Conservation (phyloP, 37 sponge, comb jelly and placozoan genomes). For the Eunapius fragilis region DNA sequence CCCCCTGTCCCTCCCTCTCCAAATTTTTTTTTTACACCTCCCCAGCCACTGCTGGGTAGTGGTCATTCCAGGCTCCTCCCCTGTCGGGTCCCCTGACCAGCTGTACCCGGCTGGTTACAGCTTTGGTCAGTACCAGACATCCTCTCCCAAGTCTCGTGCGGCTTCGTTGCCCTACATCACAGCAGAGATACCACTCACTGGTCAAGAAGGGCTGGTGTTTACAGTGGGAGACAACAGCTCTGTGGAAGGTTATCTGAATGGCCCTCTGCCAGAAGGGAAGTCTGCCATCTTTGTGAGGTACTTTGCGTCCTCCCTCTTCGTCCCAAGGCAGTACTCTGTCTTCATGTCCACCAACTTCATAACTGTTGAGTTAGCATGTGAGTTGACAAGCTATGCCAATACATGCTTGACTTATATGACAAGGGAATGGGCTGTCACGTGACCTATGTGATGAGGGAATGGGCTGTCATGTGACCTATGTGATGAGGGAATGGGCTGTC, state of each 20-base stretch:
- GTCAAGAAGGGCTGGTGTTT: background rate
- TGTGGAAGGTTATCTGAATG: background rate
- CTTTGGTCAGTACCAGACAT: background rate
- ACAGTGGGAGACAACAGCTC: background rate
- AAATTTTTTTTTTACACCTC: background rate
- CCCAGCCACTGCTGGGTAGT: background rate
- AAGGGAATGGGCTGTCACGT: too few species aligned
- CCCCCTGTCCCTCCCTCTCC: background rate
- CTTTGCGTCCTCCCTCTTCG: background rate
- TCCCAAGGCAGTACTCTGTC: background rate
- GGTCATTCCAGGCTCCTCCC: conserved; percentile 5
- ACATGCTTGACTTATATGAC: too few species aligned
- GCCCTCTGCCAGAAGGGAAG: background rate
- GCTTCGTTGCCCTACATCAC: background rate
- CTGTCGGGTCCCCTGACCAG: background rate
- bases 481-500: too few species aligned
- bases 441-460: too few species aligned
- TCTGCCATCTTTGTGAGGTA: background rate
- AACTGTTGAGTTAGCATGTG: background rate
- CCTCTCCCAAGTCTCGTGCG: background rate
- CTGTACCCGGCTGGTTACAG: background rate
- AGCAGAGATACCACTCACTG: background rate
- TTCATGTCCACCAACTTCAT: background rate
- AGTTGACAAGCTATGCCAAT: background rate
- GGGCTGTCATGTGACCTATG: too few species aligned